Percentiles rank a stretch among this genome's conserved stretches.
Conservation (phyloP, 2,888 invertebrate species). For the Andrena bucephala region DNA sequence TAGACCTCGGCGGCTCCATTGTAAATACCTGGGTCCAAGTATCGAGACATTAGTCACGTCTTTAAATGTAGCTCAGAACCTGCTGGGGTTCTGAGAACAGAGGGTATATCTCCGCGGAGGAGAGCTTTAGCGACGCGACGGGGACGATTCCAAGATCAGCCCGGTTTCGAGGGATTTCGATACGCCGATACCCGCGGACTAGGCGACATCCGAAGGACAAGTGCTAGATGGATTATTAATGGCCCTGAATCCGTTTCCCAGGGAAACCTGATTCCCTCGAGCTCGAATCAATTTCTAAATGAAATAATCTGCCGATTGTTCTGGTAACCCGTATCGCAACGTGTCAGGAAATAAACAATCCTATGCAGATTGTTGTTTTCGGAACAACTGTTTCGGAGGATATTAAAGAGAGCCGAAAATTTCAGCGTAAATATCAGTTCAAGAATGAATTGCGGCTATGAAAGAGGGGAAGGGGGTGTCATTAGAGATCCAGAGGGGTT, state of each 20-base stretch:
- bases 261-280: not conserved
- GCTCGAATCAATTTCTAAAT: not conserved
- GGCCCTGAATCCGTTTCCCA: not conserved
- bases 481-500: conserved; percentile 79
- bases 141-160: conserved; percentile 47
- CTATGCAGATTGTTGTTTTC: conserved; percentile 8
- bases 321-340: not conserved
- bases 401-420: conserved; percentile 57
- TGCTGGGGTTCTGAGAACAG: conserved; percentile 35
- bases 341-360: conserved; percentile 15
- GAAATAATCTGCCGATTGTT: not conserved
- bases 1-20: conserved; percentile 36
- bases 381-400: not conserved
- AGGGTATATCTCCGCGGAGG: conserved; percentile 29
- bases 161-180: conserved; percentile 48
- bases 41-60: conserved; percentile 78
- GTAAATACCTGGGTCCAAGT: conserved; percentile 69
- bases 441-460: conserved; percentile 72
- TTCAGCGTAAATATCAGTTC: conserved; percentile 64
- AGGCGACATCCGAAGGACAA: conserved; percentile 17
- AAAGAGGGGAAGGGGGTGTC: conserved; percentile 73
- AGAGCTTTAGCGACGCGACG: conserved; percentile 63
- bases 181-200: not conserved
- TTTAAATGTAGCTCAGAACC: conserved; percentile 74
- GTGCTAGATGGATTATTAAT: conserved; percentile 56